A percentile compares a stretch with the other conserved stretches of the same genome.
phyloP scores from a whole-genome alignment of 2,113 vertebrate genomes.

The Ciconia stormi region DNA sequence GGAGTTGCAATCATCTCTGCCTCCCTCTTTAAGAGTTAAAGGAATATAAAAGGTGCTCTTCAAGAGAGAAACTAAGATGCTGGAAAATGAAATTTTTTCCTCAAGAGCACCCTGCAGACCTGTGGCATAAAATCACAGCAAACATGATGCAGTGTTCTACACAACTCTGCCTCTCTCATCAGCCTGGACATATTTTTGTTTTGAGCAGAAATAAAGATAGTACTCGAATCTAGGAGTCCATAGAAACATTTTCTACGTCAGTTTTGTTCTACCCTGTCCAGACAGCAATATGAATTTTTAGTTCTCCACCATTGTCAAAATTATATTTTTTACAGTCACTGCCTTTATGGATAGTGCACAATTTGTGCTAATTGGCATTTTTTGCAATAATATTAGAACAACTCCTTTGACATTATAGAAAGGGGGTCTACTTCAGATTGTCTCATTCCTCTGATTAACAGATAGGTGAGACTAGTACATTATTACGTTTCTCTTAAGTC shows the following conservation, averaged over 20 bases:
- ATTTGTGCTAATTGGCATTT: background rate
- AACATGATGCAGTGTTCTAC: background rate
- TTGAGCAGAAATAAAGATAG: background rate
- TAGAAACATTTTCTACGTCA: background rate
- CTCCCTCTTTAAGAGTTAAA: background rate
- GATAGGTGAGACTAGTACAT: background rate
- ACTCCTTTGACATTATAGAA: background rate
- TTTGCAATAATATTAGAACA: background rate
- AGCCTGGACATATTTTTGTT: background rate
- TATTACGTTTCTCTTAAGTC: background rate
- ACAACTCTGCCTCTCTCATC: background rate
- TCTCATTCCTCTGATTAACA: background rate
- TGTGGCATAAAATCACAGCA: background rate
- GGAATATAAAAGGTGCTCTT: background rate
- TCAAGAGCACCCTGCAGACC: background rate
- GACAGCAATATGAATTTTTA: background rate
- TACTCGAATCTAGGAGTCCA: background rate
- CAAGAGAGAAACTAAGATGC: background rate
- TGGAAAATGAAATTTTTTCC: background rate
- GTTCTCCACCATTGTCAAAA: background rate
- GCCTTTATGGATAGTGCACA: background rate
- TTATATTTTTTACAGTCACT: background rate
- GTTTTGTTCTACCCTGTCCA: background rate
- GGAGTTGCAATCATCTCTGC: background rate
- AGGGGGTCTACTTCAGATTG: background rate